A percentile compares a stretch with the other conserved stretches of the same genome.
phyloP scores from a whole-genome alignment of 2,888 invertebrate genomes.

The Pandemis corylana region DNA sequence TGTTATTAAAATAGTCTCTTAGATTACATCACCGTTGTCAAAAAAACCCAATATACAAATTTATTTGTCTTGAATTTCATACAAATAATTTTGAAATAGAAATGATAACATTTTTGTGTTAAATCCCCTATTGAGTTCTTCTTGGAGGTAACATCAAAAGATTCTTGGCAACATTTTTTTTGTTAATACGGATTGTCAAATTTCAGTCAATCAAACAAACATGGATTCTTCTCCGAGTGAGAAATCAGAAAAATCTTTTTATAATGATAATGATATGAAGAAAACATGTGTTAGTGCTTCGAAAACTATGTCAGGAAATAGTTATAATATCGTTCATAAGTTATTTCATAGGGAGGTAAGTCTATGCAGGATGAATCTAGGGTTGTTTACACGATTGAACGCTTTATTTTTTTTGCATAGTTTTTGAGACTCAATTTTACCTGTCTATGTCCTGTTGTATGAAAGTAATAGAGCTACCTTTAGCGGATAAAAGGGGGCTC shows the following conservation, averaged over 20 bases:
- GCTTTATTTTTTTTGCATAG: conserved; percentile 47
- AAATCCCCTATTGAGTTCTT: not conserved
- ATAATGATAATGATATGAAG: conserved; percentile 61
- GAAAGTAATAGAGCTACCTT: conserved; percentile 10
- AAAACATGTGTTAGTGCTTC: conserved; percentile 61
- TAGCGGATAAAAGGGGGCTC: conserved; percentile 1
- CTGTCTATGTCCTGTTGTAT: conserved; percentile 20
- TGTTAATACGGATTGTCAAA: conserved; percentile 57
- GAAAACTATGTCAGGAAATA: conserved; percentile 59
- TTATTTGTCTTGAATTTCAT: not conserved
- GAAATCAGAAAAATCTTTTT: conserved; percentile 67
- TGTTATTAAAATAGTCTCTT: not conserved
- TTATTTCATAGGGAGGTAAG: conserved; percentile 87
- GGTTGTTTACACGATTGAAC: conserved; percentile 47
- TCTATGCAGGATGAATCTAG: conserved; percentile 47
- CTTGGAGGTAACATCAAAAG: not conserved
- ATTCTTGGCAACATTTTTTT: conserved; percentile 43
- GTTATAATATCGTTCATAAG: conserved; percentile 79
- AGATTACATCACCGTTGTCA: not conserved
- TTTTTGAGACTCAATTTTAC: conserved; percentile 29
- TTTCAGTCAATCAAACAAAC: conserved; percentile 80
- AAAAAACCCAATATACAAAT: not conserved
- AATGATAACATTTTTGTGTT: not conserved
- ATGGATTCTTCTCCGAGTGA: conserved; percentile 75
- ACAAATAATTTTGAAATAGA: not conserved